Evolutionary conservation across 2,113 vertebrate genomes (phyloP).

Genomic region (Aphelocoma coerulescens): DNA sequence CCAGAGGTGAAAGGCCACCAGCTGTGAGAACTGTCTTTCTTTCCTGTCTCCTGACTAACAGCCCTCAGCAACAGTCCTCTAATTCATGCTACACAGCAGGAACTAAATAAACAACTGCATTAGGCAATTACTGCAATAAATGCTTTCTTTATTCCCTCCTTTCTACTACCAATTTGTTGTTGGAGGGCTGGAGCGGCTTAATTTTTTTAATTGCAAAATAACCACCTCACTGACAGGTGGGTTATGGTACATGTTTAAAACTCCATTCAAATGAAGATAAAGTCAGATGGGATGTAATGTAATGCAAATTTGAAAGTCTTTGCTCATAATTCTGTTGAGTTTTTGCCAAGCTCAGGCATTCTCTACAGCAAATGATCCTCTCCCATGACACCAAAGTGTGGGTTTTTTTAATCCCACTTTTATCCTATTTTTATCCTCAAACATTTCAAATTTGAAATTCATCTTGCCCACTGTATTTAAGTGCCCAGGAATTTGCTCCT

Average conservation of each 20-base stretch:
- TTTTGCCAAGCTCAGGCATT: not conserved
- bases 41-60: not conserved
- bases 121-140: slow-evolving; percentile 32
- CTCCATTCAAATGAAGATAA: not conserved
- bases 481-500: not conserved
- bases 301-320: not conserved
- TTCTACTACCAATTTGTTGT: not conserved
- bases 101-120: slow-evolving; percentile 39
- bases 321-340: not conserved
- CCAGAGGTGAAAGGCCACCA: not conserved
- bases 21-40: not conserved
- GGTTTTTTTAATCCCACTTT: not conserved
- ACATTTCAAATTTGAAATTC: not conserved
- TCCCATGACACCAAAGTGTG: not conserved
- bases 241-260: not conserved
- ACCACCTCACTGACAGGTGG: not conserved
- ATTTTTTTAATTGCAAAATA: slow-evolving; percentile 25
- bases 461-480: not conserved
- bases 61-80: not conserved
- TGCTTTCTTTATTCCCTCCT: not conserved
- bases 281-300: not conserved
- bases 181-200: not conserved
- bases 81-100: not conserved
- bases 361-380: not conserved
- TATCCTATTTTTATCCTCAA: not conserved